Base-by-base conservation (phyloP, 2,113 vertebrate genomes). In the Circaetus cinerascens region DNA sequence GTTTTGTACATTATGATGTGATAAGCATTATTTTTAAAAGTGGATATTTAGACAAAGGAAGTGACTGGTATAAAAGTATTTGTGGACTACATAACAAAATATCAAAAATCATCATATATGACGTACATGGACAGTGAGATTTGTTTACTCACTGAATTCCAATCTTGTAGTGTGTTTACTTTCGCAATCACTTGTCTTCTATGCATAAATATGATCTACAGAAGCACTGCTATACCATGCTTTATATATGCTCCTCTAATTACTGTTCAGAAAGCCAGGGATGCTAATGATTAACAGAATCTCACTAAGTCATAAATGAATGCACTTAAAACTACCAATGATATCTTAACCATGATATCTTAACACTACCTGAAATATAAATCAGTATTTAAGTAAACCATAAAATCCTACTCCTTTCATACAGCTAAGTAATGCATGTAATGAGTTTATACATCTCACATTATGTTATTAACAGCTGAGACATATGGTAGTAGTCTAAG, bases 1-100 rank as follows among this genome's bases (percentile, higher is more conserved):
- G 21, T 55, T 95, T 87, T 91, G 64, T 60, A 82, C 68, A 86
- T 91, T 62, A 88, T 13, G 74, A 23, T 84, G 30, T 72, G 59
- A 57, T 51, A 94, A 29, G 72, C n/a, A 57, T 91, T 94, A 90
- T 69, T 96, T 93, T 92, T 15, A 57, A 57, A 84, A 66, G 88
- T 71, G 77, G 43, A 55, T 85, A 83, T 93, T 95, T 82, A 96
- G 93, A 40, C 20, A 72, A 90, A 76, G 66, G n/a, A 97, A 93
- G 56, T 50, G 93, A 84, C 48, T 95, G 50, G 14, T 80, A 69
- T 15, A n/a, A 78, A 95, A 69, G 64, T 25, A 67, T 91, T 92
- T 86, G 69, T 91, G 96, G 83, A 55, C 91, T 84, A 95, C 8
- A 29, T 62, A 84, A 93, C 32, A 90, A 94, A 86, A 92, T 69